Evolutionary conservation across 2,113 vertebrate genomes (phyloP).

Genomic region (Calidris pygmaea): DNA sequence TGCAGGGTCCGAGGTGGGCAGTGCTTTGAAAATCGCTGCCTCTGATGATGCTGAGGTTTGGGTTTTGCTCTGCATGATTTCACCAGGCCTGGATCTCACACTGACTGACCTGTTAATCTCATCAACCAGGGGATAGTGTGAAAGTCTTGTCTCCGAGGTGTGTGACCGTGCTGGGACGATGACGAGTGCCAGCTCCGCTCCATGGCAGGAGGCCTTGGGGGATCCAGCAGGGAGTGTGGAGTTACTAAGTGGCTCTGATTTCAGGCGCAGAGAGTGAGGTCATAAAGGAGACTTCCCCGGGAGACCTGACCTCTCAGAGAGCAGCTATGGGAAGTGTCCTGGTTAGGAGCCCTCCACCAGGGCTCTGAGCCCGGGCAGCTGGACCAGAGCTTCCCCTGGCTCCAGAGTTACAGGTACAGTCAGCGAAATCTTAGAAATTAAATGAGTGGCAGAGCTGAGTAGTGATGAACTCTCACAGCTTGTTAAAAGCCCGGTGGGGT

Average conservation of each 20-base stretch:
- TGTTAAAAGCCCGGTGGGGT: background rate
- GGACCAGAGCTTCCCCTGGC: background rate
- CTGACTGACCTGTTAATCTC: background rate
- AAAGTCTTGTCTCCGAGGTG: background rate
- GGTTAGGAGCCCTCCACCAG: background rate
- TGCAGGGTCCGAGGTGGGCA: background rate
- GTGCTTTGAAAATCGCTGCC: background rate
- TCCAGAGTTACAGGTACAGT: background rate
- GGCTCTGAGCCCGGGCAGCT: background rate
- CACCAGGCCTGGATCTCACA: background rate
- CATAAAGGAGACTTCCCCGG: background rate
- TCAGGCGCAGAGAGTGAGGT: background rate
- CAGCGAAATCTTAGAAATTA: background rate
- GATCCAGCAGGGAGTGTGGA: background rate
- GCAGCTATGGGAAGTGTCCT: background rate
- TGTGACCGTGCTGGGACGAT: background rate
- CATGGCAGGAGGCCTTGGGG: background rate
- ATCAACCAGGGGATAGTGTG: background rate
- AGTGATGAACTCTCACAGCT: background rate
- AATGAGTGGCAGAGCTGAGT: background rate
- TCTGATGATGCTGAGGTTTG: background rate
- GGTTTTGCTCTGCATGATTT: background rate
- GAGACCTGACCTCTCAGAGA: background rate
- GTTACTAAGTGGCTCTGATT: background rate
- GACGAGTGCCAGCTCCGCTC: background rate